Evolutionary conservation across 2,888 invertebrate species (phyloP), one percentile per base, ranked within the genome.

Genomic region (Leptinotarsa tumamoca): DNA sequence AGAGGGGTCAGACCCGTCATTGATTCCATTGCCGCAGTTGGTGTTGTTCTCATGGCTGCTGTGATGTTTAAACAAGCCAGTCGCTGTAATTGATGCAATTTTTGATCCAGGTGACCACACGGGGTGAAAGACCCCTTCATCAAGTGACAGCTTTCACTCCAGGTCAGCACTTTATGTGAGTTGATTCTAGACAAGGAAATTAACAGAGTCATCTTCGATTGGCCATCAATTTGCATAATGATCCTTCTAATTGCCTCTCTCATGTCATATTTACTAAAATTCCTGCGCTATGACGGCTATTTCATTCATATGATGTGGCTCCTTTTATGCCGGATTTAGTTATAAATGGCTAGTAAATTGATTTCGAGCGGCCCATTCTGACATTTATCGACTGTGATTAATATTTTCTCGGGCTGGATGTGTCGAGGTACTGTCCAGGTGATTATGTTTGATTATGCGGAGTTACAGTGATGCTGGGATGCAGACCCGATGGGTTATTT

Each of bases 311-410:
- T 33, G 84, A 84, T 84, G 83, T 43, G 10, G 84, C 83, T 85
- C 84, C 86, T 85, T 85, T 84, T 81, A 85, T 83, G 81, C 84
- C 80, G 84, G 84, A 85, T 86, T 87, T 85, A 83, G 86, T 86
- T 86, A 87, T 87, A 87, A 87, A 88, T 87, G 87, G 86, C 75
- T 74, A 72, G 78, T 80, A 79, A 74, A 75, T 75, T 73, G 74
- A 80, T 79, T 79, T 75, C 82, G 83, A 84, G 83, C 84, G 83
- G 83, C 81, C 72, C 23, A 66, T 51, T 73, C 75, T 80, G 80
- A 80, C 80, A 76, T 80, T 79, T 80, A 79, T 80, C 79, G 77
- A 74, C 77, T 74, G 73, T 78, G 80, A 79, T 80, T 79, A 79
- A 77, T 79, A 79, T 75, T 84, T 87, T 85, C 84, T 82, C 80